Conservation (phyloP, 2,888 invertebrate species). For the Lamellibrachia satsuma region DNA sequence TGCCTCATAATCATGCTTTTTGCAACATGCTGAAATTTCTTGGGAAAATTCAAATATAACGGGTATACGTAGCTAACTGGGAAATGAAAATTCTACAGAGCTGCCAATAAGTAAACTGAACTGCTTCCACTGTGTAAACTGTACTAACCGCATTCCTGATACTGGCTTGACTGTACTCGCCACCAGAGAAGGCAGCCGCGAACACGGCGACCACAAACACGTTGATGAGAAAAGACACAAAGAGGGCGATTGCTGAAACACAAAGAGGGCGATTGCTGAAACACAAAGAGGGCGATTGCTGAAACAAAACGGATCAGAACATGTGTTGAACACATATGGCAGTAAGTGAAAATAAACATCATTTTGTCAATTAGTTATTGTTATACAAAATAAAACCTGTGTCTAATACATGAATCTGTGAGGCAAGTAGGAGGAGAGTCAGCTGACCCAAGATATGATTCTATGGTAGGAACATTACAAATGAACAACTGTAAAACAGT, state of each 20-base stretch:
- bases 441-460: no score
- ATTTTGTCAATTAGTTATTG: not conserved
- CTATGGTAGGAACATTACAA: no score
- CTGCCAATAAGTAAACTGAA: not conserved
- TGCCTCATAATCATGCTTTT: not conserved
- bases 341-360: not conserved
- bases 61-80: not conserved
- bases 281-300: constrained; percentile 78
- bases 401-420: no score
- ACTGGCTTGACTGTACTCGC: constrained; percentile 8
- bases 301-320: not conserved
- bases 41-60: not conserved
- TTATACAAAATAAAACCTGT: no score
- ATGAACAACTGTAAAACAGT: no score
- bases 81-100: not conserved
- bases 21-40: not conserved
- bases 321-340: not conserved
- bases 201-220: constrained; percentile 89
- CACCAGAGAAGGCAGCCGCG: constrained; percentile 77
- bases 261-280: constrained; percentile 77
- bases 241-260: constrained; percentile 79
- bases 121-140: not conserved
- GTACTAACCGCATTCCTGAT: constrained; percentile 17
- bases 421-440: no score
- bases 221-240: constrained; percentile 86